phyloP scores from a whole-genome alignment of 2,113 vertebrate species.

The Misgurnus anguillicaudatus region DNA sequence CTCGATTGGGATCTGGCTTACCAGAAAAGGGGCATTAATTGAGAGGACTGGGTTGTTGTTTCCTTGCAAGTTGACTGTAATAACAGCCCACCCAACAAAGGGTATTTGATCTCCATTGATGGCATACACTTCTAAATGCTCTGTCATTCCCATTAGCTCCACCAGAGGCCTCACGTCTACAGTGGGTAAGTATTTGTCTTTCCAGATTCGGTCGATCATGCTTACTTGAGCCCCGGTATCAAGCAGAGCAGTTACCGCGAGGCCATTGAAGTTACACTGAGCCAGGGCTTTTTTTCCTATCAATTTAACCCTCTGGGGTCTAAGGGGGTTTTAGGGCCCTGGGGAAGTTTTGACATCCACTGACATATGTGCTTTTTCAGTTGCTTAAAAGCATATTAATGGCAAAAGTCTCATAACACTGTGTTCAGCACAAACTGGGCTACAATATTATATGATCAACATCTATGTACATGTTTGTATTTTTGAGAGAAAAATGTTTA shows the following conservation, averaged over 20 bases:
- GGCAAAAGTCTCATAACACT: too few species aligned
- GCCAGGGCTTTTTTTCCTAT: neutral
- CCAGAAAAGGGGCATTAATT: neutral
- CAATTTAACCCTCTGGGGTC: too few species aligned
- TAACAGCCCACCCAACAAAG: neutral
- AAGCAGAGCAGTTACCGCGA: neutral
- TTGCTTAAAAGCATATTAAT: too few species aligned
- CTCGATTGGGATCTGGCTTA: neutral
- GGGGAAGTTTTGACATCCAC: too few species aligned
- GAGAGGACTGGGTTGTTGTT: neutral
- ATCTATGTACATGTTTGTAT: too few species aligned
- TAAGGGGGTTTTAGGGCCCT: too few species aligned
- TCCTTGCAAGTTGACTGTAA: neutral
- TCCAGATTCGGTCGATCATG: neutral
- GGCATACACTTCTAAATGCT: neutral
- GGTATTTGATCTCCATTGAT: neutral
- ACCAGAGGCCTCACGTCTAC: neutral
- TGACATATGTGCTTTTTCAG: too few species aligned
- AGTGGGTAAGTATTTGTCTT: conserved; percentile 9
- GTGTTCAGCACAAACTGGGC: too few species aligned
- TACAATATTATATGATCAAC: too few species aligned
- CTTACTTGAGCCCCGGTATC: conserved; percentile 7
- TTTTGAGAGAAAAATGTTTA: too few species aligned
- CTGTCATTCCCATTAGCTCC: neutral
- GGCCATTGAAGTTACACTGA: neutral